Base-by-base conservation (phyloP, 2,113 vertebrate genomes). In the Callipepla californica region DNA sequence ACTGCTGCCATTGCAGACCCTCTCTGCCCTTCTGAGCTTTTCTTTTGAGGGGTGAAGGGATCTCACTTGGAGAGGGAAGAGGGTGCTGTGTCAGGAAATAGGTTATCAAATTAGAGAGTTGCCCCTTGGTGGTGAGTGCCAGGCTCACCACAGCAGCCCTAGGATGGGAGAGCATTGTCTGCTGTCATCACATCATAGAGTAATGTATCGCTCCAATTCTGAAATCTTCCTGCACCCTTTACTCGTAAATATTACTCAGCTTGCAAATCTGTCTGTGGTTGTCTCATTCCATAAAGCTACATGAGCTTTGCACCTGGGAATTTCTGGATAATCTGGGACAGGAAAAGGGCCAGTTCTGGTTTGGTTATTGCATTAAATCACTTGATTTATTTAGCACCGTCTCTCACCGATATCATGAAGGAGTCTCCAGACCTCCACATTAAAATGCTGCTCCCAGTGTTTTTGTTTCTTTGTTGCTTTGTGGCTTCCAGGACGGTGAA, bases 391-490 rank as follows among this genome's bases (percentile, higher is more conserved):
- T 80, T 67, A 57, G 34, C 0, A 0, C 40, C 30, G 51, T 4
- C 34, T 81, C 62, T 25, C 28, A 3, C 21, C 51, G 58, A 51
- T 79, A 82, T 87, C 0, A 1, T 36, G 28, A 34, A 66, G 50
- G 9, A 1, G 26, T 63, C 38, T 87, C 55, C 6, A 21, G 62
- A 51, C 14, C n/a, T 73, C 26, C 19, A 2, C 12, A 72, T 77
- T 75, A 62, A 78, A 83, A 75, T 42, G 18, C 30, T 62, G 17
- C 76, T 94, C 45, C 42, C 45, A 34, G 4, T 1, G 4, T 32
- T 85, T 75, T 50, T 32, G 36, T 66, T 75, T 59, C 80, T 84
- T 72, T 79, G 44, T 26, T 89, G 40, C 44, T 89, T 66, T 36
- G 3, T 36, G 32, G 42, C 38, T 68, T 89, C 32, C 66, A 89